Percentiles rank a stretch among this genome's conserved stretches.
Conservation (phyloP, 1,140 invertebrate species). For the Aricia agestis region DNA sequence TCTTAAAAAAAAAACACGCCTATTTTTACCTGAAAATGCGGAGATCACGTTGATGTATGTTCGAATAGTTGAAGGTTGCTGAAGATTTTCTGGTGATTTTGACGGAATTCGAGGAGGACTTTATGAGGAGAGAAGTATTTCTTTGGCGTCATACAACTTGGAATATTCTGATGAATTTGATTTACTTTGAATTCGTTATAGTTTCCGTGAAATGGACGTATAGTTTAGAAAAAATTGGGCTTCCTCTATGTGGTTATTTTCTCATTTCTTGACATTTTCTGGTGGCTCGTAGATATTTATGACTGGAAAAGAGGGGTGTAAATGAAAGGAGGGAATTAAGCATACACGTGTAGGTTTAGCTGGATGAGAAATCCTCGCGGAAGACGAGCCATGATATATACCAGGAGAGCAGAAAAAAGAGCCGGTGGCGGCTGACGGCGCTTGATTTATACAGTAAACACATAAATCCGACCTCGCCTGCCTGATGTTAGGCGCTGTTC, state of each 20-base stretch:
- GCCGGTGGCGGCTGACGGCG: conserved; percentile 40
- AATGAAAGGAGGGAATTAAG: neutral
- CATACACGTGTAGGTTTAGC: neutral
- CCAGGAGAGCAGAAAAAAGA: conserved; percentile 55
- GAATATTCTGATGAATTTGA: neutral
- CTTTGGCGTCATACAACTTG: neutral
- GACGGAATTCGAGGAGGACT: neutral
- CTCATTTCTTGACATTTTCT: no score
- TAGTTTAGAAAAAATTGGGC: no score
- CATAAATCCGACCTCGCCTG: conserved; percentile 74
- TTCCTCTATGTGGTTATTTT: no score
- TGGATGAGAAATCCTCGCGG: conserved; percentile 27
- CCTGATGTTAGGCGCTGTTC: conserved; percentile 33
- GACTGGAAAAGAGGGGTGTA: neutral
- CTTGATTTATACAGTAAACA: conserved; percentile 75
- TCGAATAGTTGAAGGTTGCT: neutral
- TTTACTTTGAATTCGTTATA: neutral
- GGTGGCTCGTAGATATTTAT: no score
- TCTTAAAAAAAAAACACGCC: neutral
- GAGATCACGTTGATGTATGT: conserved; percentile 4
- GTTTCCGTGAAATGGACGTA: no score
- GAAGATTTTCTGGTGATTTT: neutral
- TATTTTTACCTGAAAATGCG: neutral
- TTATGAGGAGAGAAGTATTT: no score
- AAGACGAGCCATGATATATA: conserved; percentile 59